A percentile compares a stretch with the other conserved stretches of the same genome.
Conservation (phyloP, 2,888 invertebrate species). For the Apocheima hispidaria region DNA sequence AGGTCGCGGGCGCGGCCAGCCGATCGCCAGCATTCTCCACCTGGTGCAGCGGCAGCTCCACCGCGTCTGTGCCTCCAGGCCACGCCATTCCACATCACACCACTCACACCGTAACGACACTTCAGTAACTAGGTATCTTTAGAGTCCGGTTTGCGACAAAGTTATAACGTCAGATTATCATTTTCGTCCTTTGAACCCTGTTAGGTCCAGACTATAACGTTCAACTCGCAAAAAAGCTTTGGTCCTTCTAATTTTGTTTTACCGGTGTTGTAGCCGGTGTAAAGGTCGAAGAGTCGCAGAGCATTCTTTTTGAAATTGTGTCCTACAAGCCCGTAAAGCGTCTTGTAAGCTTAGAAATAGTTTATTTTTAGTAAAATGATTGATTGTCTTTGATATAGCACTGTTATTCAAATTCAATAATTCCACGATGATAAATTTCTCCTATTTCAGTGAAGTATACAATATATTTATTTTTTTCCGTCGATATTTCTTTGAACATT, state of each 20-base stretch:
- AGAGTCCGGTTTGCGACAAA: background rate
- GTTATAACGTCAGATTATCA: background rate
- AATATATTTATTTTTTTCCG: background rate
- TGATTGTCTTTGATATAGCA: too few relatives aligned
- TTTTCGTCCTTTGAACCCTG: constrained; percentile 7
- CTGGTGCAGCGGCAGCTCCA: constrained; percentile 70
- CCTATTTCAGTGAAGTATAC: background rate
- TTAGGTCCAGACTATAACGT: background rate
- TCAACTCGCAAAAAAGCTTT: background rate
- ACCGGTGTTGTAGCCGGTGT: background rate
- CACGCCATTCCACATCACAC: constrained; percentile 72
- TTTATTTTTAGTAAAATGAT: too few relatives aligned
- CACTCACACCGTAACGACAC: constrained; percentile 20
- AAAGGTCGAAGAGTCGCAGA: too few relatives aligned
- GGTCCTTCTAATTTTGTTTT: background rate
- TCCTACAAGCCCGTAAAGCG: too few relatives aligned
- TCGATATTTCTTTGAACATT: constrained; percentile 19
- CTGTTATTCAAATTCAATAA: too few relatives aligned
- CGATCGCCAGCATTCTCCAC: constrained; percentile 43
- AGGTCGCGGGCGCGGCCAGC: constrained; percentile 54
- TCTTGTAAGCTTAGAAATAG: too few relatives aligned
- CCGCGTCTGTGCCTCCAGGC: constrained; percentile 75
- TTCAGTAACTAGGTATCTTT: background rate
- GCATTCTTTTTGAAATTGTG: too few relatives aligned
- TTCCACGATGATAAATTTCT: too few relatives aligned